Evolutionary conservation across 2,113 vertebrate species (phyloP), one percentile per base, ranked within the genome.

Genomic region (Microcebus griseorufus): DNA sequence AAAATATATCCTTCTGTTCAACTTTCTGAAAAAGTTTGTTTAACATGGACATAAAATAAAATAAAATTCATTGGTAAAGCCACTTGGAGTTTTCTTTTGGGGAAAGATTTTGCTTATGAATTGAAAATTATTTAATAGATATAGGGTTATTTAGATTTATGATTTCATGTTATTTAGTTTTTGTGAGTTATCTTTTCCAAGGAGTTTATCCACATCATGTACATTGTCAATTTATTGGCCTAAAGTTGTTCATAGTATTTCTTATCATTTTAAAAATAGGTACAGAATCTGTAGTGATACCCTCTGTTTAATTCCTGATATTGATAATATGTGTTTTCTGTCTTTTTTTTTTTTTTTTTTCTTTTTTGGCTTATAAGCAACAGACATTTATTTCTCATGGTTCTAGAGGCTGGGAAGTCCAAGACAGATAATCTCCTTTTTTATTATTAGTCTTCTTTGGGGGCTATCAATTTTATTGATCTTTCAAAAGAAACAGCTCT

Each of bases 401-500:
- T 55, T 51, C 34, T 13, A 80, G 78, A 37, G 34, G 18, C 51
- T 55, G 51, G 6, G 5, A 55, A 80, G 51, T n/a, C 18, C 51
- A 37, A 23, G 51, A 37, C n/a, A 23, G 34, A 37, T 55, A 11
- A 17, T 39, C 55, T 60, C 39, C 55, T 20, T 83, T 60, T 32
- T 62, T n/a, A 51, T 29, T 25, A 48, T 48, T 55, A 37, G 22
- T 76, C 64, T 62, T 93, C 48, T 72, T 64, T 23, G 23, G 45
- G 76, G 39, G 5, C 48, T 73, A 22, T 13, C 9, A 20, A 14
- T 85, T 89, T 69, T 64, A 72, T 86, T 93, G 45, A 45, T 55
- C 62, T 83, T 93, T 93, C 81, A 55, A 69, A 67, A 82, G 90
- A 95, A 82, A 51, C 9, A 82, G 16, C 22, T 88, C 70, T 34